Base-by-base conservation (phyloP, 2,888 invertebrate genomes). In the Marasmarcha lunaedactyla region DNA sequence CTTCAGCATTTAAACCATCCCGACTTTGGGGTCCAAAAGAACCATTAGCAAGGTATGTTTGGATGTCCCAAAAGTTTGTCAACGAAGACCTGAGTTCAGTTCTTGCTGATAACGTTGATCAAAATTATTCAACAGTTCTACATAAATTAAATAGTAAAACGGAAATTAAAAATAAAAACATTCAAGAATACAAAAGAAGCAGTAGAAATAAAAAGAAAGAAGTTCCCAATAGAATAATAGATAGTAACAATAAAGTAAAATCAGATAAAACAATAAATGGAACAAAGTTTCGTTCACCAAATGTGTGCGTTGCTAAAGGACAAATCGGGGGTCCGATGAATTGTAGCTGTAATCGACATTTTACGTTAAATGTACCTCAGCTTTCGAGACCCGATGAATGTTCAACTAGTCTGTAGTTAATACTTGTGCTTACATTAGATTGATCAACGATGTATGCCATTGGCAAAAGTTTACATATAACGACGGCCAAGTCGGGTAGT, bases 11-110 rank as follows among this genome's bases (percentile, higher is more conserved):
- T 50, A 65, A 63, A n/a, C 67, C 79, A 4, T 79, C 81, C 1
- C 62, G 77, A 12, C 58, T 77, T 10, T 83, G 83, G 83, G 83
- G 83, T 9, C 83, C 83, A 14, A 79, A 81, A 49, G 83, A 83
- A 47, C 83, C 81, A 1, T 64, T 78, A 60, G 67, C 74, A 0
- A 55, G 83, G 50, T 83, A 81, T 51, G 60, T 78, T 5, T 81
- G 83, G 83, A 83, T 83, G 81, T 76, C 79, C 11, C 74, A 76
- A 54, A 58, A 76, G 46, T 72, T 65, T 40, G 48, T 63, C 35
- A 68, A 66, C 50, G 77, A 74, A 49, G 58, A 58, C 5, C 47
- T 61, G 1, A 72, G 64, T 53, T 61, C 65, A 6, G 67, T 34
- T 12, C 34, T 30, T 30, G n/a, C 30, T 7, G 11, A 30, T 3